These are phyloP conservation scores for Molossus alvarezi DNA, from an alignment of 2,797 vertebrate species.

Conservation along the genomic window DNA sequence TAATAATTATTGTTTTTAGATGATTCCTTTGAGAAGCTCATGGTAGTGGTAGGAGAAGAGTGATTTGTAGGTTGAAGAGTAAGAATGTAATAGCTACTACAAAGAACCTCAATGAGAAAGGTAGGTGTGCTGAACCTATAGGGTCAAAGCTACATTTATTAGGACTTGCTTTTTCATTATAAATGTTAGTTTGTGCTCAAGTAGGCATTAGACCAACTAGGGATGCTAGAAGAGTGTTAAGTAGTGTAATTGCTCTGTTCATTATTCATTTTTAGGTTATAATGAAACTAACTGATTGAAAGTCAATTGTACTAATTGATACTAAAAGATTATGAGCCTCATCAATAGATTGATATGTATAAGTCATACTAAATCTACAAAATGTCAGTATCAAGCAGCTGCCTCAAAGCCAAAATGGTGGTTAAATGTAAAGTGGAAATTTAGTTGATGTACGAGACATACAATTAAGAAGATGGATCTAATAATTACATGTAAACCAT, in stretches of 20 bases:
- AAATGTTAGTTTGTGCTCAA: too few species aligned
- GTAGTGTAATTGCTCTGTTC: too few species aligned
- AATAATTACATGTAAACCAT: not conserved
- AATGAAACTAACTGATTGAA: too few species aligned
- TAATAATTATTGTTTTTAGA: not conserved
- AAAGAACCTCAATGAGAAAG: not conserved
- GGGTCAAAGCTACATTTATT: not conserved
- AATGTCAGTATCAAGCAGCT: not conserved
- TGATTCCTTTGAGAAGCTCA: not conserved
- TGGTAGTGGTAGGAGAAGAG: not conserved
- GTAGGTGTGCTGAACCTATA: rapidly evolving
- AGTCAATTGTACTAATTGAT: too few species aligned
- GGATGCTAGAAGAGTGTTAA: too few species aligned
- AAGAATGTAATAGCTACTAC: not conserved
- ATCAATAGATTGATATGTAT: not conserved
- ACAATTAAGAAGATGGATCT: slow-evolving; percentile 59
- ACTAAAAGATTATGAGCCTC: too few species aligned
- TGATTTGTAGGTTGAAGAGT: not conserved
- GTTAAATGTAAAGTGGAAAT: not conserved
- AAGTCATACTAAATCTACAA: not conserved
- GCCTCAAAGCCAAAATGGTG: not conserved
- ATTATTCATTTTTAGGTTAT: too few species aligned
- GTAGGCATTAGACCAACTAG: too few species aligned
- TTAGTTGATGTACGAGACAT: not conserved
- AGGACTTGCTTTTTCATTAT: too few species aligned